Percentiles rank a stretch among this genome's conserved stretches.
These are phyloP conservation scores for Pterostichus madidus DNA, from an alignment of 2,888 invertebrate genomes.

Conservation along the genomic window DNA sequence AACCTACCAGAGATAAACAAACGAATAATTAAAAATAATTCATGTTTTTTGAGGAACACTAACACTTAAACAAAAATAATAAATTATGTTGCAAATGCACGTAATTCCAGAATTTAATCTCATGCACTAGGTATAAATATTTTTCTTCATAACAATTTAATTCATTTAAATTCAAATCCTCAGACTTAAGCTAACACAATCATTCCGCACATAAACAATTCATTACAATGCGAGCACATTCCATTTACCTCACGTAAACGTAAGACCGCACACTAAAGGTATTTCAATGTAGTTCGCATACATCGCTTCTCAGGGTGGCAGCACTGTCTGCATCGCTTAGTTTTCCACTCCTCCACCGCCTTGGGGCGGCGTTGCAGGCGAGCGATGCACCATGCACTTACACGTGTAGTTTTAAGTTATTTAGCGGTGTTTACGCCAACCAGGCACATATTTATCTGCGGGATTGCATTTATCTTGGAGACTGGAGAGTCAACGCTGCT, in stretches of 20 bases:
- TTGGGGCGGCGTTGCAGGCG: constrained; percentile 21
- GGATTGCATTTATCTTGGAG: constrained; percentile 51
- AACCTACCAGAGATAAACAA: too few relatives aligned
- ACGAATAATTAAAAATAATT: too few relatives aligned
- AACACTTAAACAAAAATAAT: too few relatives aligned
- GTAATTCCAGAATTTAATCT: not conserved
- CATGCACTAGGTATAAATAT: constrained; percentile 8
- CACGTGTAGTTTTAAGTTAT: constrained; percentile 62
- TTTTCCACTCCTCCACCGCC: not conserved
- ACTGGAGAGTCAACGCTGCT: constrained; percentile 13
- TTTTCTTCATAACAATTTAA: constrained; percentile 19
- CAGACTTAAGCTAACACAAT: constrained; percentile 22
- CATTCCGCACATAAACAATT: constrained; percentile 47
- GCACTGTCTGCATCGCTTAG: constrained; percentile 18
- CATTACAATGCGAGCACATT: constrained; percentile 40
- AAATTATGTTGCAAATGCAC: too few relatives aligned
- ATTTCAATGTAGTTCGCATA: constrained; percentile 52
- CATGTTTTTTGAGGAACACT: too few relatives aligned
- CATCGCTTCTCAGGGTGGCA: not conserved
- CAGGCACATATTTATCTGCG: constrained; percentile 53
- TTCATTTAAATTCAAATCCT: constrained; percentile 41
- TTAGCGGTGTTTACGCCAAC: constrained; percentile 59
- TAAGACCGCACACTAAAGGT: constrained; percentile 49
- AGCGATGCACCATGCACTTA: constrained; percentile 39
- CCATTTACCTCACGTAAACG: constrained; percentile 46